Evolutionary conservation across 2,113 vertebrate species (phyloP).

Genomic region (Onychostruthus taczanowskii): DNA sequence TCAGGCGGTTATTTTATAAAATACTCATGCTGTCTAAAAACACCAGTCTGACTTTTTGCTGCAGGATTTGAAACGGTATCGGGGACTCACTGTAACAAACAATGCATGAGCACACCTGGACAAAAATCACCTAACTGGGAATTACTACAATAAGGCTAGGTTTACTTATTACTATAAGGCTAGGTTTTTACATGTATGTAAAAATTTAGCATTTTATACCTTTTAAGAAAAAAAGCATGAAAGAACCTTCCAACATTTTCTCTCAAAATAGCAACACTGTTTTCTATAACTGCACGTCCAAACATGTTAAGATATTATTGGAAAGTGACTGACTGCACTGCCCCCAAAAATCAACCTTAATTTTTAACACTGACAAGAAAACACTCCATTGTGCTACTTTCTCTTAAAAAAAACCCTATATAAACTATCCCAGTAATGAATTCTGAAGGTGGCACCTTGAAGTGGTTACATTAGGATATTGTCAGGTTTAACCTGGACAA

Average conservation of each 20-base stretch:
- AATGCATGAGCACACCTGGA: background rate
- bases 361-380: background rate
- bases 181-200: accelerated
- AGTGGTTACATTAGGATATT: background rate
- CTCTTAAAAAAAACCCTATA: background rate
- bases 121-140: background rate
- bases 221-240: background rate
- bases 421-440: background rate
- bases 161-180: background rate
- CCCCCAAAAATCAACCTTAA: background rate
- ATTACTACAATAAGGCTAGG: background rate
- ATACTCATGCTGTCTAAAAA: background rate
- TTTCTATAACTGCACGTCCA: background rate
- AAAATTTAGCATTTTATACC: background rate
- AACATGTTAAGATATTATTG: background rate
- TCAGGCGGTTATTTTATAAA: background rate
- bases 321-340: background rate
- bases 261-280: background rate
- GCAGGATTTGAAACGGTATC: background rate
- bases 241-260: background rate
- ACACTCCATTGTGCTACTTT: background rate
- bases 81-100: background rate
- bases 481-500: background rate
- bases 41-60: background rate
- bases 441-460: background rate